Evolutionary conservation across 1,140 invertebrate genomes (phyloP), one percentile per base, ranked within the genome.

Genomic region (Lordiphosa mommai): DNA sequence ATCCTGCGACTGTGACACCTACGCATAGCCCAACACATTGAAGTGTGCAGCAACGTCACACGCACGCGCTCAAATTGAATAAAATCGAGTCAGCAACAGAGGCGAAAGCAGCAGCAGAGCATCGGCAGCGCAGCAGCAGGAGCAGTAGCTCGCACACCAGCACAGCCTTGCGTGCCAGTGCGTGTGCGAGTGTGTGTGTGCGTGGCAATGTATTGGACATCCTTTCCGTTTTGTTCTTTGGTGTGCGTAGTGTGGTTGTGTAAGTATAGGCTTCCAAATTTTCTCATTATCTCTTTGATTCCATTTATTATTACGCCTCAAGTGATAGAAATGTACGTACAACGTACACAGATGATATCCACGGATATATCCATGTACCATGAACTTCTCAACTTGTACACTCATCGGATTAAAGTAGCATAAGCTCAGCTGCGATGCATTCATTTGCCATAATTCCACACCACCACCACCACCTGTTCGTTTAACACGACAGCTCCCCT

Each of bases 201-300:
- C 40, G 30, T 59, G 69, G 73, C 68, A 79, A 77, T 77, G 73
- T 77, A 77, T 79, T 79, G 65, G 69, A 53, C 71, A 79, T 50
- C 63, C 58, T 63, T 72, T 72, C 68, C 69, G 50, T 64, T 69
- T 64, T 79, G 73, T 63, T 50, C 74, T 55, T 73, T 73, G 73
- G 73, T 79, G 61, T 77, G 73, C 69, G 56, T 73, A 40, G 50
- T 79, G 41, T 80, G 59, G 64, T 68, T 77, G 50, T 68, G 73
- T 77, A 79, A 77, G 73, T 77, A 77, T 72, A 47, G 8, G 23
- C 9, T 2, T 2, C 14, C 2, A 8, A 9, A 13, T 29, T 13
- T 17, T 27, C 5, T 27, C 6, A 23, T 14, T 12, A 44, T 40
- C 13, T 14, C 7, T 13, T 13, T 32, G 20, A 6, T 12, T 20